Conservation (phyloP, 2,113 vertebrate genomes). For the Petrocephalus microphthalmus region DNA sequence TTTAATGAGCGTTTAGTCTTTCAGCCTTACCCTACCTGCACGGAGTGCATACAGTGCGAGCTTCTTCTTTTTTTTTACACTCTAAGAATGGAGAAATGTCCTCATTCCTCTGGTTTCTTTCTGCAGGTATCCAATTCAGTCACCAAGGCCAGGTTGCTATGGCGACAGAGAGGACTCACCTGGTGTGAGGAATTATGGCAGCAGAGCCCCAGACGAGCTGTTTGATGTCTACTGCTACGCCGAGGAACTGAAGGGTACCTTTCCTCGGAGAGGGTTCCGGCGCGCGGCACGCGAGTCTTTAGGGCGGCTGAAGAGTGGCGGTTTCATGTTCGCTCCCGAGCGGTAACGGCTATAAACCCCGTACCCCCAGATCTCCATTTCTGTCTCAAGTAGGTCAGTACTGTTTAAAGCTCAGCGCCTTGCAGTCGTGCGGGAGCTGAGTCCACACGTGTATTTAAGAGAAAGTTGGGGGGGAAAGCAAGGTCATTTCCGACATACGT, state of each 20-base stretch:
- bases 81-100: constrained; percentile 32
- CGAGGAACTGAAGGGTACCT: constrained; percentile 69
- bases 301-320: not conserved
- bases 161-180: constrained; percentile 87
- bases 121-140: constrained; percentile 87
- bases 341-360: constrained; percentile 22
- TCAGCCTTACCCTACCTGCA: constrained; percentile 50
- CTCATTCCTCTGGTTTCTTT: constrained; percentile 28
- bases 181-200: constrained; percentile 88
- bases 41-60: constrained; percentile 37
- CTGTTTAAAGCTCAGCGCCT: constrained; percentile 11
- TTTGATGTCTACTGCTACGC: constrained; percentile 95
- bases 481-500: not conserved
- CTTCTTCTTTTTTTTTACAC: constrained; percentile 30
- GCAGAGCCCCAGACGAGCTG: constrained; percentile 66
- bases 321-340: constrained; percentile 23
- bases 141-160: constrained; percentile 88
- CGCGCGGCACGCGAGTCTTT: constrained; percentile 22
- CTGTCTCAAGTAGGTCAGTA: constrained; percentile 39
- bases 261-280: constrained; percentile 34
- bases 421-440: not conserved
- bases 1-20: constrained; percentile 28
- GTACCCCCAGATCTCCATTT: constrained; percentile 22
- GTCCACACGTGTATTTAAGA: not conserved
- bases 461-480: constrained; percentile 15